Base-by-base conservation (phyloP, 2,888 invertebrate genomes). In the Oscheius sp. region DNA sequence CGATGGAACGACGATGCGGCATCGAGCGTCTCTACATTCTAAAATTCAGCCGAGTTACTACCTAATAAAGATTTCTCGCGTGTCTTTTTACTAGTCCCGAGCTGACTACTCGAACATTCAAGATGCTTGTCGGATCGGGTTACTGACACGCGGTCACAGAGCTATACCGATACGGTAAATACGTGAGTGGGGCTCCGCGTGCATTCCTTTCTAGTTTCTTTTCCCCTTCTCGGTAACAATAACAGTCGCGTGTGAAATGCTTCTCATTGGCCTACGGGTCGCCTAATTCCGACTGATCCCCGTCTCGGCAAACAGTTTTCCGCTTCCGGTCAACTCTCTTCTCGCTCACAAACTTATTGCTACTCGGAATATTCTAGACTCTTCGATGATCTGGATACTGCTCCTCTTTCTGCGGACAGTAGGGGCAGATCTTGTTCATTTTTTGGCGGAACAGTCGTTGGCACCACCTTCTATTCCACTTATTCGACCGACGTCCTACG, bases 21-120 rank as follows among this genome's bases (percentile, higher is more conserved):
- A 94, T 95, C 80, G 97, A 98, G 91, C 92, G 93, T 90, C 93
- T 97, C 87, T 93, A 93, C 90, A 93, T 97, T 85, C 91, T 96
- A 84, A 94, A 94, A 89, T 93, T 94, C 37, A 72, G 60, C 11
- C 51, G 72, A n/a, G 42, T 33, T 53, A 32, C 58, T 33, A 21
- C 29, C 33, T 32, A 58, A 58, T 58, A 58, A 53, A 58, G 4
- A 29, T 7, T 21, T 33, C 11, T 58, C 58, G 4, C 33, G 11
- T 33, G 32, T 58, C 32, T 58, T 58, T 58, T 58, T 3, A 11
- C 21, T 21, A 21, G 21, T 21, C 33, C 33, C 58, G 33, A 5
- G 29, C 37, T 55, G 68, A 35, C 68, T 53, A 68, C 35, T 53
- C 68, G 68, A 68, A 68, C 68, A 68, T 55, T 33, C 68, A 68